phyloP scores from a whole-genome alignment of 2,113 vertebrate genomes.

The Marmota monax region DNA sequence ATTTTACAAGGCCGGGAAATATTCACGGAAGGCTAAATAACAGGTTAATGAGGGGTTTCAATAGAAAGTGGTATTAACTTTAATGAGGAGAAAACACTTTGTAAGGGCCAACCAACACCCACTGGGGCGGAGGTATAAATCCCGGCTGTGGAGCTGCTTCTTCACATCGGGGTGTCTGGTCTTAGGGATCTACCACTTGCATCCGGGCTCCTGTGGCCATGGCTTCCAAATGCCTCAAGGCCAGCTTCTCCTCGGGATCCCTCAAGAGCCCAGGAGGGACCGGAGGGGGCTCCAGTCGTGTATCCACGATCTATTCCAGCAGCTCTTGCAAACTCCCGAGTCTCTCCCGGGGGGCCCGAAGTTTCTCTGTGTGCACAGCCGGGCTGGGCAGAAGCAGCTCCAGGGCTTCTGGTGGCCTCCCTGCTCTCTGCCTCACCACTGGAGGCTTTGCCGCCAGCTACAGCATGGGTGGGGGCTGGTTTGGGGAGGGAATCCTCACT shows the following conservation, averaged over 20 bases:
- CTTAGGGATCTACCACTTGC: not conserved
- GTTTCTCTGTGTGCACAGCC: slow-evolving; percentile 44
- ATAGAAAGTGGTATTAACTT: slow-evolving; percentile 81
- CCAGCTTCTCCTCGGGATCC: slow-evolving; percentile 77
- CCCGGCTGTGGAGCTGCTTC: not conserved
- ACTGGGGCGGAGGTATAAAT: slow-evolving; percentile 75
- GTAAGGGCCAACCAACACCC: slow-evolving; percentile 77
- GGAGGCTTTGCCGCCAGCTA: slow-evolving; percentile 67
- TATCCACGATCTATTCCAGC: slow-evolving; percentile 65
- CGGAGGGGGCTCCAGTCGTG: rapidly evolving
- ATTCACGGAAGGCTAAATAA: slow-evolving; percentile 74
- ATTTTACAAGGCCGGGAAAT: slow-evolving; percentile 64
- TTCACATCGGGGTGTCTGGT: not conserved
- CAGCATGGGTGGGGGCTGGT: slow-evolving; percentile 72
- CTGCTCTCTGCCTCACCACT: not conserved
- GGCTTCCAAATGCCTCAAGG: slow-evolving; percentile 81
- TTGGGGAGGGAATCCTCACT: slow-evolving; percentile 82
- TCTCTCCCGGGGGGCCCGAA: slow-evolving; percentile 54
- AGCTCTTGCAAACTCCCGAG: slow-evolving; percentile 76
- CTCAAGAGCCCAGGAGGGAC: slow-evolving; percentile 65
- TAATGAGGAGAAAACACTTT: slow-evolving; percentile 80
- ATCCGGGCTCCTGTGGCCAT: slow-evolving; percentile 28
- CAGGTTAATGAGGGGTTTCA: slow-evolving; percentile 74
- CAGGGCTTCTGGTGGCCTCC: slow-evolving; percentile 51
- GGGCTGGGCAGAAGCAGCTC: slow-evolving; percentile 62